Percentiles rank a stretch among this genome's conserved stretches.
Evolutionary conservation across 2,888 invertebrate genomes (phyloP).

Genomic region (Ophion costatus): DNA sequence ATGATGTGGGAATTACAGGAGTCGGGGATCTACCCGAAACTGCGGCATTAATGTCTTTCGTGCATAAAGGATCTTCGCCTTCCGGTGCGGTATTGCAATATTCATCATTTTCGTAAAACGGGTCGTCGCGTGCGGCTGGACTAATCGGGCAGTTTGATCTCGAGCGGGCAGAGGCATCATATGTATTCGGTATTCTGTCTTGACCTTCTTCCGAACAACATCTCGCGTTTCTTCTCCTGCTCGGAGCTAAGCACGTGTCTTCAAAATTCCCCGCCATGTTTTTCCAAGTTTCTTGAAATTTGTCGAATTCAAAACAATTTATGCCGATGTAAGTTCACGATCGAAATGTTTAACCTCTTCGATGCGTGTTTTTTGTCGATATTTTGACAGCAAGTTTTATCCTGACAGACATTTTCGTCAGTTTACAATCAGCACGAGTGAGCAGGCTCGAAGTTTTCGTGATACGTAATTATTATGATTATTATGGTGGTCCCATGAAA

Average conservation of each 20-base stretch:
- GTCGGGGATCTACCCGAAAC: slow-evolving; percentile 45
- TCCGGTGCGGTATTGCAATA: slow-evolving; percentile 52
- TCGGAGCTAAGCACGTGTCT: neutral
- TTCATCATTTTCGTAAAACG: slow-evolving; percentile 44
- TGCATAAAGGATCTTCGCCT: slow-evolving; percentile 42
- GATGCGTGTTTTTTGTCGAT: slow-evolving; percentile 32
- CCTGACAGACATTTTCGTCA: neutral
- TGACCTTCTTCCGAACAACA: slow-evolving; percentile 14
- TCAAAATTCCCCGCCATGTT: slow-evolving; percentile 35
- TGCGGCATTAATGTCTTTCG: slow-evolving; percentile 44
- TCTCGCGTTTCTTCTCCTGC: slow-evolving; percentile 3
- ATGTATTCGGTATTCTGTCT: neutral
- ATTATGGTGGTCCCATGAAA: neutral
- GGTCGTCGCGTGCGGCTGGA: slow-evolving; percentile 44
- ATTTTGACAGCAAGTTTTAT: slow-evolving; percentile 49
- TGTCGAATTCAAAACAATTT: slow-evolving; percentile 1
- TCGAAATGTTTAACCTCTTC: slow-evolving; percentile 18
- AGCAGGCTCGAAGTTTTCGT: neutral
- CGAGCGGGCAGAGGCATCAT: slow-evolving; percentile 54
- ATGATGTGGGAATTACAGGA: slow-evolving; percentile 45
- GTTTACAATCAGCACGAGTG: neutral
- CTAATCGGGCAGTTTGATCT: slow-evolving; percentile 55
- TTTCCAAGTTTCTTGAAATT: slow-evolving; percentile 19
- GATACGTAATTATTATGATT: neutral
- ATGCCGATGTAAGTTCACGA: slow-evolving; percentile 1